Base-by-base conservation (phyloP, 1,140 invertebrate species). In the Lasioglossum baleicum region DNA sequence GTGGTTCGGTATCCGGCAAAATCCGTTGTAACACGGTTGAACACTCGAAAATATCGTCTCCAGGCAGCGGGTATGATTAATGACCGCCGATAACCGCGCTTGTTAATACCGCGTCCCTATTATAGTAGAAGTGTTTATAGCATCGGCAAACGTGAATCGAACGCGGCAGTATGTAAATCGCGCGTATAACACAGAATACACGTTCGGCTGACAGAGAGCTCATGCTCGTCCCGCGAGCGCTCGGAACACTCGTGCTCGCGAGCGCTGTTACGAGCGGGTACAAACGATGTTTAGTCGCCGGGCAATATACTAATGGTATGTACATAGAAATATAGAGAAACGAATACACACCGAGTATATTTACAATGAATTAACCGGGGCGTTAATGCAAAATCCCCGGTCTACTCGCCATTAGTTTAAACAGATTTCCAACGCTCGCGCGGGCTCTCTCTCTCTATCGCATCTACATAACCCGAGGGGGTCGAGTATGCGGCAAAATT, bases 311-410 rank as follows among this genome's bases (percentile, higher is more conserved):
- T 89, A 90, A 89, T 89, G 85, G 82, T 88, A 80, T 89, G 88
- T 87, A 88, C 87, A 88, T 88, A 87, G 87, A 89, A 90, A 90
- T 90, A 88, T 89, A 88, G 80, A 85, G 82, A 88, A 86, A 89
- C 84, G 84, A 88, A 89, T 88, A 90, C 83, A 81, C 71, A 77
- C 83, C 66, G 83, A 80, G 85, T 89, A 89, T 88, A 90, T 89
- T 90, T 87, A 89, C 87, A 86, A 88, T 84, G 86, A 90, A 90
- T 90, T 89, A 88, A 89, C 84, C 79, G 81, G 82, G 82, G 88
- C 84, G 87, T 89, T 90, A 90, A 88, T 84, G 87, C 86, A 88
- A 82, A 89, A 83, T 71, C 80, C 83, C 85, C 69, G 70, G 72
- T 82, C 80, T 85, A 83, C 83, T 81, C 83, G 77, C 87, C 88